These are phyloP conservation scores for Laupala kohalensis DNA, from an alignment of 1,140 invertebrate genomes.

Conservation along the genomic window DNA sequence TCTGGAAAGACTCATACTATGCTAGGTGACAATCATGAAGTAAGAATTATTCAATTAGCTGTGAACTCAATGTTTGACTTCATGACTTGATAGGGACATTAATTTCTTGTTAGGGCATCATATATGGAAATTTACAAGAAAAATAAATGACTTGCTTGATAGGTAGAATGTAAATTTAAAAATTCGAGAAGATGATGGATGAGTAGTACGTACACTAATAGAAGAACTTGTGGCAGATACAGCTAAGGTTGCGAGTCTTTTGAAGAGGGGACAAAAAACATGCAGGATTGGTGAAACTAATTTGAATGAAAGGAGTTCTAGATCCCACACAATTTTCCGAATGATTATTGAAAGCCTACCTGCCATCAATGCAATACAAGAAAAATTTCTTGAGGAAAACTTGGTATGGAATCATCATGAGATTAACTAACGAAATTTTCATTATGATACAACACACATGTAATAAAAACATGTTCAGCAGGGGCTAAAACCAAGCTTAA, in stretches of 20 bases:
- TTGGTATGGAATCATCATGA: too few species aligned
- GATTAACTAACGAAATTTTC: too few species aligned
- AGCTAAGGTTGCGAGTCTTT: conserved; percentile 36
- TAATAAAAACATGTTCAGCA: too few species aligned
- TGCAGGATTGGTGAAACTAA: conserved; percentile 56
- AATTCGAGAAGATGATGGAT: conserved; percentile 44
- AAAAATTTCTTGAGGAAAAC: too few species aligned
- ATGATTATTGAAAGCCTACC: conserved; percentile 38
- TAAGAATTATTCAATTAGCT: conserved; percentile 59
- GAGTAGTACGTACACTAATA: conserved; percentile 38
- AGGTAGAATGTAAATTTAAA: conserved; percentile 42
- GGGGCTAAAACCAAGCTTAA: too few species aligned
- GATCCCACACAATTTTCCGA: conserved; percentile 65
- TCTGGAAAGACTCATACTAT: conserved; percentile 59
- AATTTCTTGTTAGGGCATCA: conserved; percentile 47
- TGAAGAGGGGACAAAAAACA: conserved; percentile 51
- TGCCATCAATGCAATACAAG: too few species aligned
- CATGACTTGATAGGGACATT: conserved; percentile 42
- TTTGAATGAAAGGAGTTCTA: conserved; percentile 65
- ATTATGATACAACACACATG: too few species aligned
- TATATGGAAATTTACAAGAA: conserved; percentile 73
- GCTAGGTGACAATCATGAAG: conserved; percentile 51
- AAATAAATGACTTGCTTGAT: conserved; percentile 54
- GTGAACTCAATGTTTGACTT: conserved; percentile 51
- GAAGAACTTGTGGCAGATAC: conserved; percentile 46